Base-by-base conservation (phyloP, 2,888 invertebrate genomes). In the Anarsia innoxiella region DNA sequence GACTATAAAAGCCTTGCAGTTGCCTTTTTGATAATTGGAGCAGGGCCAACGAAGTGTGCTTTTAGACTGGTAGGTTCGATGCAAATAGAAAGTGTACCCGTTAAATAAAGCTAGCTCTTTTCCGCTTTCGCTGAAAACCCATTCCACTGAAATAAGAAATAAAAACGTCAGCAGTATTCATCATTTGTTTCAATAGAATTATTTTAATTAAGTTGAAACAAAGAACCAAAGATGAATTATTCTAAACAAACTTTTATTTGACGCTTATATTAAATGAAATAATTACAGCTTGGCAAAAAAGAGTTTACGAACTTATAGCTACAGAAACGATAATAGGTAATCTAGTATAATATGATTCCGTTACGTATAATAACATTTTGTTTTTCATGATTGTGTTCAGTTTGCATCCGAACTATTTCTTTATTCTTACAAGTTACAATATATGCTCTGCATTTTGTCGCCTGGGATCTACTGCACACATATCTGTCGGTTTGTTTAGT, bases 11-110 rank as follows among this genome's bases (percentile, higher is more conserved):
- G 26, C 26, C n/a, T 26, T 26, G n/a, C 26, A 26, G 10, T 10
- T 5, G 8, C 26, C 10, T 10, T 3, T n/a, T 5, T 9, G 8
- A n/a, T 3, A 9, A 10, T 3, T 6, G 1, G 39, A 35, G 23
- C 41, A 44, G 1, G 12, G n/a, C 37, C 41, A 45, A 4, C 30
- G 31, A 1, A 15, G 16, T 1, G 35, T 36, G 1, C 4, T 36
- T 8, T 10, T 16, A 6, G 12, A 9, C 9, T 36, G 27, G n/a
- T n/a, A n/a, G n/a, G n/a, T n/a, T 1, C 33, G 12, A 8, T 43
- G 31, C 3, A 54, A 53, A 41, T 56, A 59, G 42, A 51, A 66
- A 0, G 60, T 56, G 35, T 56, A 56, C 0, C 56, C 56, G 9
- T 49, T 40, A 10, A 58, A 30, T 1, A 66, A 38, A 0, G 59